A percentile compares a stretch with the other conserved stretches of the same genome.
Conservation (phyloP, 1,140 invertebrate species). For the Bombus breviceps region DNA sequence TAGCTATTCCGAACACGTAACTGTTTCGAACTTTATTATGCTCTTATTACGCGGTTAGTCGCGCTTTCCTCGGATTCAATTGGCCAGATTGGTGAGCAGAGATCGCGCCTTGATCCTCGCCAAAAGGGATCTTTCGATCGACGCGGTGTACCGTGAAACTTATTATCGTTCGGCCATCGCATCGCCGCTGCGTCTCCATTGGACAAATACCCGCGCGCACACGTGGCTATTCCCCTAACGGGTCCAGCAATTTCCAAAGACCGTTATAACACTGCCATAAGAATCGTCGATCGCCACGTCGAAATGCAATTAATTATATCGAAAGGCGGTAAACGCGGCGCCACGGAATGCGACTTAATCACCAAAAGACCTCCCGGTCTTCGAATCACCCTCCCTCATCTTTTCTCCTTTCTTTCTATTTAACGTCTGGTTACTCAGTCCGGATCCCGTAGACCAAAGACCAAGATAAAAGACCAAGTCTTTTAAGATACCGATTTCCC, state of each 20-base stretch:
- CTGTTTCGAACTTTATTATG: conserved; percentile 5
- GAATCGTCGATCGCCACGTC: conserved; percentile 27
- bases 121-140: conserved; percentile 18
- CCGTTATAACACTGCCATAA: conserved; percentile 27
- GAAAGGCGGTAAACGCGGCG: neutral
- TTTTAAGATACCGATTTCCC: neutral
- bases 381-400: neutral
- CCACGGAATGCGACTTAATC: conserved; percentile 15
- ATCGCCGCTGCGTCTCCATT: conserved; percentile 3
- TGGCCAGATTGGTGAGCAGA: neutral
- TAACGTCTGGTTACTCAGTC: neutral
- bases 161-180: conserved; percentile 30
- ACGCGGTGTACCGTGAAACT: conserved; percentile 27
- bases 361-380: neutral
- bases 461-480: no score
- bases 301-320: conserved; percentile 47
- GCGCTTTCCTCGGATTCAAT: conserved; percentile 8
- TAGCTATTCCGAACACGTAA: neutral
- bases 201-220: conserved; percentile 17
- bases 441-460: no score
- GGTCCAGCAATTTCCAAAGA: conserved; percentile 36
- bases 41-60: neutral
- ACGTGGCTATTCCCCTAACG: conserved; percentile 20
- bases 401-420: neutral
- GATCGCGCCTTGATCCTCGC: neutral